These are phyloP conservation scores for Aporophyla nigra DNA, from an alignment of 2,888 invertebrate genomes.

Conservation along the genomic window DNA sequence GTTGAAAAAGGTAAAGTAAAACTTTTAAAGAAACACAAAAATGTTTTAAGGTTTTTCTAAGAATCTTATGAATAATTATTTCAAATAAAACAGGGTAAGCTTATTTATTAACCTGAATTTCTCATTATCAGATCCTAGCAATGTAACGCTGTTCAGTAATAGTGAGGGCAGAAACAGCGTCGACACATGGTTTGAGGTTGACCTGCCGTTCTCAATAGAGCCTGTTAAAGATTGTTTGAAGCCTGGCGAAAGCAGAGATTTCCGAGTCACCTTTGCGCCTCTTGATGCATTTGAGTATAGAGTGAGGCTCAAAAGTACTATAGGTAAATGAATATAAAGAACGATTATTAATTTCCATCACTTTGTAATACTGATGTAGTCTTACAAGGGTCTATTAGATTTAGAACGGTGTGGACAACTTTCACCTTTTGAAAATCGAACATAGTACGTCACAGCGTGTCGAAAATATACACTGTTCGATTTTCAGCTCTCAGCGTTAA, in stretches of 20 bases:
- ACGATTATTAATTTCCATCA: background rate
- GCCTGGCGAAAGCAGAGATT: conserved; percentile 82
- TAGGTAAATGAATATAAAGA: conserved; percentile 75
- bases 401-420: too few species aligned
- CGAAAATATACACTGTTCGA: too few species aligned
- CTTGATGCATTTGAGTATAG: conserved; percentile 89
- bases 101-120: conserved; percentile 4
- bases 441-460: too few species aligned
- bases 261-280: conserved; percentile 90
- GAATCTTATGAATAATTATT: background rate
- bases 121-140: conserved; percentile 75
- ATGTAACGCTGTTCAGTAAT: conserved; percentile 84
- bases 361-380: background rate
- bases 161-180: conserved; percentile 81
- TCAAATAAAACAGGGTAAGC: background rate
- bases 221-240: conserved; percentile 86
- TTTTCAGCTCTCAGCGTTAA: too few species aligned
- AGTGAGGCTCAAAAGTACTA: conserved; percentile 82
- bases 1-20: conserved; percentile 42
- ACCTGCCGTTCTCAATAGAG: conserved; percentile 88
- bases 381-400: background rate
- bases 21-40: background rate
- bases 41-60: background rate
- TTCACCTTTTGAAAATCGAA: too few species aligned
- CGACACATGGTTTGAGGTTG: conserved; percentile 86